Base-by-base conservation (phyloP, 1,140 invertebrate species). In the Holcopasites calliopsidis region DNA sequence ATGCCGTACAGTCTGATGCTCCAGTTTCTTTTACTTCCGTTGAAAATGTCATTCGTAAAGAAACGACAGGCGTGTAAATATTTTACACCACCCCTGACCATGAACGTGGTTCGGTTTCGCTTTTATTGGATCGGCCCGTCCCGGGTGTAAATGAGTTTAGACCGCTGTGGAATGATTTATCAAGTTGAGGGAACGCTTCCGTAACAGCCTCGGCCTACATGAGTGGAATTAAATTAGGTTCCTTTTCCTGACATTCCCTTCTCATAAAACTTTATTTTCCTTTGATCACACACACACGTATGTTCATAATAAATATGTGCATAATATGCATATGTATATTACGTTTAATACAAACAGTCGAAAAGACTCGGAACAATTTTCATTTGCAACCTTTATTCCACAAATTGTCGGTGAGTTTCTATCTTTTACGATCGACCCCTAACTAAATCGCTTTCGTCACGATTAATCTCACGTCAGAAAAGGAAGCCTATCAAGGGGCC, bases 1-100 rank as follows among this genome's bases (percentile, higher is more conserved):
- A 83, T 75, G 38, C 65, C 77, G 78, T 80, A 70, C 70, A 78
- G 35, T 79, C 54, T 77, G 73, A 84, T 79, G 62, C 68, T 79
- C 71, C 44, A 69, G 38, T 82, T 78, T 80, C 68, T 82, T 82
- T 21, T 66, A 44, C 54, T 78, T 44, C 31, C 33, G 50, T 28
- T 42, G 47, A 44, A 42, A 31, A 40, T 35, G 54, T 75, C 66
- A 68, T 60, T 69, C 13, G 44, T 21, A 21, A 40, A 35, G 52
- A 42, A 13, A 7, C 40, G 64, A 50, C n/a, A 10, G n/a, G 28
- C 42, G 13, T 0, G 26, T 82, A 21, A 64, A 80, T 81, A 70
- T 77, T 82, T 80, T 50, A 69, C 16, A 0, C 2, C 5, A 54
- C 16, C 31, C 52, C 40, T 44, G 58, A 50, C 47, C 28, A 26